phyloP scores from a whole-genome alignment of 2,797 vertebrate genomes.

The Labeo calbasu region DNA sequence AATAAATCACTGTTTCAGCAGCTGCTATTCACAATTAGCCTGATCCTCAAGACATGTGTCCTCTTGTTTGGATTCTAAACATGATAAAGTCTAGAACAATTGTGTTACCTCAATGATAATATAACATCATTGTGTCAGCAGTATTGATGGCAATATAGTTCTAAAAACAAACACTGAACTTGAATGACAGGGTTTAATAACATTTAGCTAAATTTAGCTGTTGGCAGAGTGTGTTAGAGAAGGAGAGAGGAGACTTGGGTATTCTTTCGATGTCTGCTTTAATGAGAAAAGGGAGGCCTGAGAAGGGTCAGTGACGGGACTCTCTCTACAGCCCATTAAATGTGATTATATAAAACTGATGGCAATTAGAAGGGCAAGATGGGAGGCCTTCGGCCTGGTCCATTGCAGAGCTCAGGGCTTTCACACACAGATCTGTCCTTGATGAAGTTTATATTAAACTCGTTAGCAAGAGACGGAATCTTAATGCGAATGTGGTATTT shows the following conservation, averaged over 20 bases:
- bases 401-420: conserved; percentile 13
- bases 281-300: conserved; percentile 42
- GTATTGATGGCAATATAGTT: conserved; percentile 20
- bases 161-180: conserved; percentile 10
- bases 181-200: conserved; percentile 53
- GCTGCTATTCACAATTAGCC: conserved; percentile 16
- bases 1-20: conserved; percentile 32
- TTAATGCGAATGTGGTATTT: neutral
- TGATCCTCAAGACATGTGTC: conserved; percentile 1
- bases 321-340: conserved; percentile 56
- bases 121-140: conserved; percentile 10
- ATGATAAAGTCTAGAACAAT: conserved; percentile 17
- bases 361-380: conserved; percentile 46
- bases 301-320: conserved; percentile 53
- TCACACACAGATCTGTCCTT: conserved; percentile 38
- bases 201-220: conserved; percentile 39
- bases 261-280: conserved; percentile 21
- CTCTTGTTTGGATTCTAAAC: conserved; percentile 30
- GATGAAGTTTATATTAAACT: conserved; percentile 13
- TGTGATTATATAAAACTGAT: conserved; percentile 50
- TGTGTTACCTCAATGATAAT: conserved; percentile 26
- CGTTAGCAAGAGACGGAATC: neutral
- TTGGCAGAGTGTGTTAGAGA: conserved; percentile 17
- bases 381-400: conserved; percentile 2
- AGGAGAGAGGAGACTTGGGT: conserved; percentile 22